A percentile compares a stretch with the other conserved stretches of the same genome.
These are phyloP conservation scores for Poeciliopsis paucimaculata DNA, from an alignment of 2,797 vertebrate genomes.

Conservation along the genomic window DNA sequence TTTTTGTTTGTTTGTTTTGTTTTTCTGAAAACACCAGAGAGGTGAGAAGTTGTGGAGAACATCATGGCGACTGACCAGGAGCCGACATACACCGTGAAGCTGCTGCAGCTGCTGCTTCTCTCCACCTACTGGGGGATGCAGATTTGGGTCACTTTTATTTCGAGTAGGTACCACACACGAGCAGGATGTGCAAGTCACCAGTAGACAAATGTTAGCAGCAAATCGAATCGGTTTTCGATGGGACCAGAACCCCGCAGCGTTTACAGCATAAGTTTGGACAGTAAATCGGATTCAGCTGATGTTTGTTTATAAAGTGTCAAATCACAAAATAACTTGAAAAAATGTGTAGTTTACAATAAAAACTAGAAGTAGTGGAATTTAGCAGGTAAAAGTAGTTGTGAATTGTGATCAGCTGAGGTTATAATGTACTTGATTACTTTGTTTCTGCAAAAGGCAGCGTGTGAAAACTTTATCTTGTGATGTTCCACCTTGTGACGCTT, in stretches of 20 bases:
- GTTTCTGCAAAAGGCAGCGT: background rate
- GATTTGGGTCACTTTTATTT: constrained; percentile 87
- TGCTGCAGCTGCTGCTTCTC: constrained; percentile 84
- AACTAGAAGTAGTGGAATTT: background rate
- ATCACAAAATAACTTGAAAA: background rate
- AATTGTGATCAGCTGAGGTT: background rate
- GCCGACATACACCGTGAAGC: constrained; percentile 76
- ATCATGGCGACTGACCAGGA: constrained; percentile 78
- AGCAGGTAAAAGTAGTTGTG: background rate
- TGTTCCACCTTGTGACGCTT: background rate
- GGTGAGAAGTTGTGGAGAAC: constrained; percentile 14
- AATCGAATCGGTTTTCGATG: background rate
- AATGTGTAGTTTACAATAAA: background rate
- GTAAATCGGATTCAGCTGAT: no score
- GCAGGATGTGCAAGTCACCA: no score
- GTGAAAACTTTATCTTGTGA: background rate
- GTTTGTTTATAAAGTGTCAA: background rate
- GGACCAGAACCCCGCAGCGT: no score
- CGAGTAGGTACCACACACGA: constrained; percentile 67
- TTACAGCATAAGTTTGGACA: no score
- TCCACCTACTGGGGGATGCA: constrained; percentile 91
- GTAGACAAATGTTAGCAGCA: background rate
- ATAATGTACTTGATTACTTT: background rate
- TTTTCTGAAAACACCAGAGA: constrained; percentile 7
- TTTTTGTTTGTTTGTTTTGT: background rate